phyloP scores from a whole-genome alignment of 2,888 invertebrate species.

The Oxytorus armatus region DNA sequence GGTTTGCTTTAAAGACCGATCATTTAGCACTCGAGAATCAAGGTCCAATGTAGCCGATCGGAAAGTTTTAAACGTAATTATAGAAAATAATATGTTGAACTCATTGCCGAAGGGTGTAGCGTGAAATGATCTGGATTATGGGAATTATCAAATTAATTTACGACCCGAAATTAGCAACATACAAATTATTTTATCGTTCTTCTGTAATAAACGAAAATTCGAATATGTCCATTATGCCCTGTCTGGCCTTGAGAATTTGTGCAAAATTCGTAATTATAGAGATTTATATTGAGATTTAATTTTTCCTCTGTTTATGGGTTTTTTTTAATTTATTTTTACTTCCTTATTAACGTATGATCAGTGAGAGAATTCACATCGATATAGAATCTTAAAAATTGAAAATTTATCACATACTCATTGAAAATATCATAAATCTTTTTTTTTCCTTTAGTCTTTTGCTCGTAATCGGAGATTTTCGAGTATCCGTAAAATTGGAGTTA shows the following conservation, averaged over 20 bases:
- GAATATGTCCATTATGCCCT: too few species aligned
- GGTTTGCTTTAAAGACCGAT: slow-evolving; percentile 35
- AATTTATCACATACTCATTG: not conserved
- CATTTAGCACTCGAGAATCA: slow-evolving; percentile 18
- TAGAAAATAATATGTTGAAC: slow-evolving; percentile 28
- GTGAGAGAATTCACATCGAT: not conserved
- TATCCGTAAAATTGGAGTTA: not conserved
- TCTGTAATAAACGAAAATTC: too few species aligned
- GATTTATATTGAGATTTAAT: too few species aligned
- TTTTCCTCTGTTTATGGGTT: too few species aligned
- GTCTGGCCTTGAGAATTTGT: too few species aligned
- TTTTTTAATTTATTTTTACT: too few species aligned
- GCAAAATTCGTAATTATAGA: too few species aligned
- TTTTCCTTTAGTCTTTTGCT: not conserved
- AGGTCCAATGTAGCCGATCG: slow-evolving; percentile 8
- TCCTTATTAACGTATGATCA: too few species aligned
- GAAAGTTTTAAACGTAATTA: slow-evolving; percentile 27
- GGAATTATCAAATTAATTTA: slow-evolving; percentile 55
- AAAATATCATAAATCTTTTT: too few species aligned
- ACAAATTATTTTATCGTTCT: too few species aligned
- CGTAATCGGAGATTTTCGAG: not conserved
- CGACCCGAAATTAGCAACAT: not conserved
- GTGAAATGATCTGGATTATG: slow-evolving; percentile 38
- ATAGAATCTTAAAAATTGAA: not conserved
- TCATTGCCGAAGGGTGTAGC: slow-evolving; percentile 3